Conservation (phyloP, 2,113 vertebrate genomes). For the Psammodynastes pulverulentus region DNA sequence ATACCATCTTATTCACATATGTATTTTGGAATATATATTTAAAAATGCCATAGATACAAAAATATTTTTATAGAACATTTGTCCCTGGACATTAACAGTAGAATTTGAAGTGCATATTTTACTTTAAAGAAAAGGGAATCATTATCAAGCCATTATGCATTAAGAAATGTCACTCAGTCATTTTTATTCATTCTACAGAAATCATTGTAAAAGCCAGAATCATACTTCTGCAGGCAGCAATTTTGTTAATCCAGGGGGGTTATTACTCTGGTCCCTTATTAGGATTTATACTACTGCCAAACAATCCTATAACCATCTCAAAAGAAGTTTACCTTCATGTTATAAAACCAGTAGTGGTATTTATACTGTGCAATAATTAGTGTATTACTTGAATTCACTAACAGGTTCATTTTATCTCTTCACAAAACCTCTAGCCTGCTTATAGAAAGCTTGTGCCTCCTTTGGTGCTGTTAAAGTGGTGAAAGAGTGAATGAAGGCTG, state of each 20-base stretch:
- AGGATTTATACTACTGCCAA: conserved; percentile 82
- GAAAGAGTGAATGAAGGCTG: conserved; percentile 93
- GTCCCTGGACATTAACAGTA: conserved; percentile 64
- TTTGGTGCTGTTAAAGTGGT: conserved; percentile 80
- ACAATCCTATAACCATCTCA: conserved; percentile 83
- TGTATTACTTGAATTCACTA: conserved; percentile 84
- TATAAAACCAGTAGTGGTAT: conserved; percentile 84
- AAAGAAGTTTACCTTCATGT: conserved; percentile 85
- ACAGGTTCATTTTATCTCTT: conserved; percentile 83
- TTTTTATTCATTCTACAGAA: conserved; percentile 78
- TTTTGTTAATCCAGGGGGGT: conserved; percentile 79
- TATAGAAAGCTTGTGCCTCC: conserved; percentile 90
- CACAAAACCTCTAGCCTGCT: conserved; percentile 84
- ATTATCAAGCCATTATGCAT: conserved; percentile 74
- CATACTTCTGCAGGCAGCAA: conserved; percentile 80
- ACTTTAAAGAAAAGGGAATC: conserved; percentile 71
- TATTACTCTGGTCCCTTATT: conserved; percentile 80
- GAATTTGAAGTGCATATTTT: conserved; percentile 66
- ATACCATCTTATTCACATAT: conserved; percentile 17
- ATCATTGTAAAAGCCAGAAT: conserved; percentile 79
- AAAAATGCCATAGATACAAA: conserved; percentile 23
- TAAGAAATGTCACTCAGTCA: conserved; percentile 81
- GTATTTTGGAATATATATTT: conserved; percentile 27
- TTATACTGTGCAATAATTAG: conserved; percentile 87
- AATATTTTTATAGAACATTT: conserved; percentile 52